phyloP scores from a whole-genome alignment of 2,888 invertebrate genomes.

The Pseudoips prasinana region DNA sequence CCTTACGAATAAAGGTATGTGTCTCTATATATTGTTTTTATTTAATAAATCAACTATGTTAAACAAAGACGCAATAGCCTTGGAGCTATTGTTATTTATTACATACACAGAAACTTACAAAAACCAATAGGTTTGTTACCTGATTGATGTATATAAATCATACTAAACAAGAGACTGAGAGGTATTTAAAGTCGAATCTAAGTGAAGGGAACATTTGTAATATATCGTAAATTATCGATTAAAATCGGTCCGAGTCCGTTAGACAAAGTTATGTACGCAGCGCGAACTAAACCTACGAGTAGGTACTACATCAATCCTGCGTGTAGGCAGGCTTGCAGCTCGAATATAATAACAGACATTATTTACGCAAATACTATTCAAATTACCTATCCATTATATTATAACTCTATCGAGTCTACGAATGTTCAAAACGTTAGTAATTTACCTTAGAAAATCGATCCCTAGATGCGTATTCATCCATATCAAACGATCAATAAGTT shows the following conservation, averaged over 20 bases:
- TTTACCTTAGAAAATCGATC: background rate
- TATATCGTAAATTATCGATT: constrained; percentile 52
- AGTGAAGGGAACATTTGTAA: constrained; percentile 48
- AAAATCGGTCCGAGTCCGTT: constrained; percentile 45
- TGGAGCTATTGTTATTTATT: too few relatives aligned
- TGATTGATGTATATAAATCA: constrained; percentile 28
- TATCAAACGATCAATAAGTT: constrained; percentile 62
- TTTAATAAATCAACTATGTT: too few relatives aligned
- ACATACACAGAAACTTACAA: too few relatives aligned
- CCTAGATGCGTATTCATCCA: constrained; percentile 9
- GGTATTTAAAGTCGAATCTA: constrained; percentile 23
- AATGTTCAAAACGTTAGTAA: too few relatives aligned
- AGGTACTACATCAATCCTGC: constrained; percentile 23
- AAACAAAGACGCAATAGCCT: too few relatives aligned
- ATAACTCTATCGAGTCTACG: constrained; percentile 29
- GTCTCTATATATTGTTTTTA: too few relatives aligned
- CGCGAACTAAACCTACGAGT: too few relatives aligned
- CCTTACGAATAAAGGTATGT: too few relatives aligned
- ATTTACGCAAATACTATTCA: constrained; percentile 63
- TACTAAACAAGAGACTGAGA: constrained; percentile 16
- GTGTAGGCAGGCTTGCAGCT: constrained; percentile 25
- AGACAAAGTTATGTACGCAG: constrained; percentile 50
- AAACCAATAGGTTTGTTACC: constrained; percentile 1
- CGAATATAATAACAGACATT: constrained; percentile 31
- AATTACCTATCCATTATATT: constrained; percentile 7